Conservation (phyloP, 2,113 vertebrate species). For the Carassius auratus region DNA sequence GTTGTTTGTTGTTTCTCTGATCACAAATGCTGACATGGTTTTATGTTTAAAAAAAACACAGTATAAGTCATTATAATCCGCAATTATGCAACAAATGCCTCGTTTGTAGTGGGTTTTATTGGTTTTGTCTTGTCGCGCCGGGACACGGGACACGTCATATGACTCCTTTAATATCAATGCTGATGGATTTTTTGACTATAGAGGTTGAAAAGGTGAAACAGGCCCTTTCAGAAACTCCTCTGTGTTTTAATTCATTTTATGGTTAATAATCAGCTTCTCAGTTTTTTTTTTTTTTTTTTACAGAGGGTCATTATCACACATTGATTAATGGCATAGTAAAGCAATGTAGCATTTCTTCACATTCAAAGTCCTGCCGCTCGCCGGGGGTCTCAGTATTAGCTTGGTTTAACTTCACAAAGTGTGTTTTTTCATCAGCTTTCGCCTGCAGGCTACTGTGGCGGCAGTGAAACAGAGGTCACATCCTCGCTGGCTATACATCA, state of each 20-base stretch:
- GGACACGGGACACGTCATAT: too few relatives aligned
- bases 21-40: too few relatives aligned
- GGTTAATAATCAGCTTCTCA: conserved; percentile 21
- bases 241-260: conserved; percentile 17
- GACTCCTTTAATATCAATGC: too few relatives aligned
- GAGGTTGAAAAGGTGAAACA: conserved; percentile 37
- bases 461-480: conserved; percentile 67
- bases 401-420: conserved; percentile 6
- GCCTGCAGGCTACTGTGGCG: conserved; percentile 11
- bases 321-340: conserved; percentile 29
- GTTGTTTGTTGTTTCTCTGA: too few relatives aligned
- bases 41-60: too few relatives aligned
- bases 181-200: too few relatives aligned
- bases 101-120: too few relatives aligned
- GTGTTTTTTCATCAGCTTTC: conserved; percentile 16
- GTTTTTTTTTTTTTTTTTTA: not conserved
- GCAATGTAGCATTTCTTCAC: conserved; percentile 26
- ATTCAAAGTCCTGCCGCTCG: not conserved
- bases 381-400: conserved; percentile 5
- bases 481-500: conserved; percentile 72
- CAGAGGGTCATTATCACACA: not conserved
- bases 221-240: not conserved
- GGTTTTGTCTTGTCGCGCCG: too few relatives aligned
- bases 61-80: too few relatives aligned
- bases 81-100: too few relatives aligned